Evolutionary conservation across 2,888 invertebrate species (phyloP), one percentile per base, ranked within the genome.

Genomic region (Nowickia ferox): DNA sequence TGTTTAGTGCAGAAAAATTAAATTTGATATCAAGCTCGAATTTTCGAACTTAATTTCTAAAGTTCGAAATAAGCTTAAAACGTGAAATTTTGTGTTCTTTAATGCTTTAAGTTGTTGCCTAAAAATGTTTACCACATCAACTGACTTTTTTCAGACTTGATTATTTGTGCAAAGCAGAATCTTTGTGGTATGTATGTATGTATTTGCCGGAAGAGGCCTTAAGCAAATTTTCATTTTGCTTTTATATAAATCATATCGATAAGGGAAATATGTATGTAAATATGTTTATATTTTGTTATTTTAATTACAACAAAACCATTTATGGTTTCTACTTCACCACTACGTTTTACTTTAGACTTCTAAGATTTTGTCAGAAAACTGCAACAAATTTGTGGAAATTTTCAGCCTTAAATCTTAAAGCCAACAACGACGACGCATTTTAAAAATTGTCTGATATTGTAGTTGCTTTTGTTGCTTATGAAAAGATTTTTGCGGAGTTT

Each of bases 171-270:
- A n/a, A n/a, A n/a, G n/a, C 30, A 30, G 3, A n/a, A 30, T 22
- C 9, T 38, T 46, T 53, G 9, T 38, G 53, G 53, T 40, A n/a
- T n/a, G n/a, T n/a, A n/a, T n/a, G n/a, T n/a, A n/a, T n/a, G n/a
- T n/a, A 53, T 69, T 55, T 15, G 2, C 8, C 15, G 53, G 10
- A 0, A 22, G n/a, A 22, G n/a, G 48, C 61, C 40, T 19, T 30
- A 38, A 40, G 40, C 61, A 19, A 48, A 61, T 61, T 51, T 74
- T 19, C 17, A 15, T 61, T 48, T 19, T 55, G 53, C 40, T 22
- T 72, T 59, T 72, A 38, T 51, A 61, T 74, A 61, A 74, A 74
- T 61, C 61, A 61, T 63, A 75, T 75, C 63, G 63, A 63, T 63
- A 75, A 74, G 38, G 48, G n/a, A 74, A 74, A 61, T 48, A 30